Conservation (phyloP, 1,140 invertebrate species). For the Platyscapa corneri region DNA sequence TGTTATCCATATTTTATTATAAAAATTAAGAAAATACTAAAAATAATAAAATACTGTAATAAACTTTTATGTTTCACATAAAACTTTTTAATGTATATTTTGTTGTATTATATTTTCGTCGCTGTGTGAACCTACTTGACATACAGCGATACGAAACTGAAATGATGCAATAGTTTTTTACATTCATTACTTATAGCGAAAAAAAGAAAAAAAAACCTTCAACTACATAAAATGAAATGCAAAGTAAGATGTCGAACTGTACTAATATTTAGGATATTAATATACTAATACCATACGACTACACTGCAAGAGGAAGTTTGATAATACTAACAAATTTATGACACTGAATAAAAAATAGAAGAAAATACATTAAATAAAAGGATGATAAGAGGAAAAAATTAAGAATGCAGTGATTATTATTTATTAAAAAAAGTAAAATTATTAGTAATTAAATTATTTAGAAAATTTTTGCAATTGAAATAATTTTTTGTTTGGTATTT, state of each 20-base stretch:
- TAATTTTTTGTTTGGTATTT: no score
- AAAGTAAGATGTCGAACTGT: not conserved
- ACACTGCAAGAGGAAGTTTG: no score
- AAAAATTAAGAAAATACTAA: not conserved
- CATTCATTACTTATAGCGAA: not conserved
- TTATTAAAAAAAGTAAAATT: no score
- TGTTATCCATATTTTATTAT: slow-evolving; percentile 26
- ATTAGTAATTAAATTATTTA: no score
- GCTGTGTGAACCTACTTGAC: not conserved
- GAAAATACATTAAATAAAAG: no score
- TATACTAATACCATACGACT: no score
- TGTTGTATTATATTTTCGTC: not conserved
- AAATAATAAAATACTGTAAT: not conserved
- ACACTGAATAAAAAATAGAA: no score
- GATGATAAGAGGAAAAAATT: no score
- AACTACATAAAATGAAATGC: not conserved
- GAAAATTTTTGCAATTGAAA: no score
- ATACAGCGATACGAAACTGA: not conserved
- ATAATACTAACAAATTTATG: no score
- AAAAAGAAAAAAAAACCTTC: not conserved
- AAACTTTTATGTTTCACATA: not conserved
- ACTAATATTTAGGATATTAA: not conserved
- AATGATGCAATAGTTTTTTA: not conserved
- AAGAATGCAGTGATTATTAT: no score
- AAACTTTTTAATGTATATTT: no score